Percentiles rank a stretch among this genome's conserved stretches.
These are phyloP conservation scores for Columbina picui DNA, from an alignment of 2,113 vertebrate species.

Conservation along the genomic window DNA sequence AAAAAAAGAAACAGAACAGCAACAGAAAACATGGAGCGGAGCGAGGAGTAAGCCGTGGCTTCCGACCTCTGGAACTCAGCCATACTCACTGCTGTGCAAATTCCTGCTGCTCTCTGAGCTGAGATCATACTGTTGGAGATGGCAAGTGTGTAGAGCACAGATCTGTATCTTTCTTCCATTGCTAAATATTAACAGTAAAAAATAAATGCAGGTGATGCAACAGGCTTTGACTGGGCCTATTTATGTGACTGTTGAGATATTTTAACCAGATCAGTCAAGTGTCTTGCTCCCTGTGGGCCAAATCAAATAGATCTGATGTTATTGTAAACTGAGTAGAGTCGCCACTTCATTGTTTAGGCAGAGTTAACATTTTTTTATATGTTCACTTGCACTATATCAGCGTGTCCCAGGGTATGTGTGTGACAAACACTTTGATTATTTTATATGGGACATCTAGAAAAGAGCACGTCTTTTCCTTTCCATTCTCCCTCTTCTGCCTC, in stretches of 20 bases:
- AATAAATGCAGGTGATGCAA: conserved; percentile 53
- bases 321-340: not conserved
- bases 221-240: conserved; percentile 13
- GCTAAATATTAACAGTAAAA: conserved; percentile 56
- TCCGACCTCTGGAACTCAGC: conserved; percentile 41
- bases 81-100: conserved; percentile 59
- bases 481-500: not conserved
- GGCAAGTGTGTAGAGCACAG: conserved; percentile 51
- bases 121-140: conserved; percentile 61
- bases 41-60: conserved; percentile 48
- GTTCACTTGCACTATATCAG: not conserved
- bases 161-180: conserved; percentile 48
- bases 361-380: not conserved
- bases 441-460: not conserved
- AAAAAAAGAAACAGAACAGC: not conserved
- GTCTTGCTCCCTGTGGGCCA: not conserved
- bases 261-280: conserved; percentile 31
- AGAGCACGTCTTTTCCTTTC: not conserved
- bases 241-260: conserved; percentile 9
- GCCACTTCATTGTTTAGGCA: not conserved
- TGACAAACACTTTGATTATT: not conserved
- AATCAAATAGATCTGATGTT: not conserved
- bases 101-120: conserved; percentile 67
- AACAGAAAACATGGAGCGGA: not conserved
- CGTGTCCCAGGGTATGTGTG: fast-evolving